Percentiles rank a stretch among this genome's conserved stretches.
Conservation (phyloP, 1,140 invertebrate genomes). For the Drosophila equinoxialis region DNA sequence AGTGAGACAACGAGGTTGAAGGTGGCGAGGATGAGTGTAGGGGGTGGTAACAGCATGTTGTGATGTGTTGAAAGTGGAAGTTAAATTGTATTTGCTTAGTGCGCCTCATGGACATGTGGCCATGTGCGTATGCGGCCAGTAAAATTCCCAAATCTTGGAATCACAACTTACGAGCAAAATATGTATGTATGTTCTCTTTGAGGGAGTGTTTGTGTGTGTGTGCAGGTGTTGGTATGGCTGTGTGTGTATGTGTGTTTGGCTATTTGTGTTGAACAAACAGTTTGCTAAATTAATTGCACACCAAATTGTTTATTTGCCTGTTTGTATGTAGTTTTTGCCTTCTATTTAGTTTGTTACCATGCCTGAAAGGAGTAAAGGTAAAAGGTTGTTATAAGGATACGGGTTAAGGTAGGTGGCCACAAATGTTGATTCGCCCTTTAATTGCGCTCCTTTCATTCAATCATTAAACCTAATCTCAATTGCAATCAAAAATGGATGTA, state of each 20-base stretch:
- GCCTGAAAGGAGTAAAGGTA: not conserved
- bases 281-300: conserved; percentile 81
- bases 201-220: not conserved
- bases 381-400: not conserved
- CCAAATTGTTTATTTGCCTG: conserved; percentile 69
- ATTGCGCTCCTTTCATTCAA: no score
- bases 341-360: conserved; percentile 33
- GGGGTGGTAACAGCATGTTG: not conserved
- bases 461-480: no score
- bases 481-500: no score
- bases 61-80: conserved; percentile 79
- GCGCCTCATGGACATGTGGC: conserved; percentile 39
- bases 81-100: conserved; percentile 79
- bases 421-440: no score
- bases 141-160: conserved; percentile 5
- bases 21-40: not conserved
- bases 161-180: conserved; percentile 1
- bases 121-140: not conserved
- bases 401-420: no score
- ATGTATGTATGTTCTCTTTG: not conserved
- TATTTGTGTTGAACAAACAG: conserved; percentile 72
- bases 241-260: conserved; percentile 26
- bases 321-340: conserved; percentile 30
- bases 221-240: conserved; percentile 19
- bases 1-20: not conserved